Base-by-base conservation (phyloP, 2,113 vertebrate species). In the Orycteropus afer region DNA sequence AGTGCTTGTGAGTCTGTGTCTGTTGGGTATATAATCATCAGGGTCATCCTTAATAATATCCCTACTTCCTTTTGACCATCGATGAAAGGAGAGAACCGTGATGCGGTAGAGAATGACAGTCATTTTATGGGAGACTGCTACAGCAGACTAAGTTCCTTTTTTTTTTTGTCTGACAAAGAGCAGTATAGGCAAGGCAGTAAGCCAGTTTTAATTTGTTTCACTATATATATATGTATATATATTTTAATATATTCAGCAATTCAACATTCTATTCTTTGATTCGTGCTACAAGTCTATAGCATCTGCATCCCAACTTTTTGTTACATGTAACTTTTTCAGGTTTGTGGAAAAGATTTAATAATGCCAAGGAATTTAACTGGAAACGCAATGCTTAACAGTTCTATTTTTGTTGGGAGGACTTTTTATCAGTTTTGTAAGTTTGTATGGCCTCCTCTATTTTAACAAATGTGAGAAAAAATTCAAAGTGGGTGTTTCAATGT, bases 371-470 rank as follows among this genome's bases (percentile, higher is more conserved):
- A 95, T 84, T 92, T 53, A 94, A 91, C 69, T 89, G 47, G 37
- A 76, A 93, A 67, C 74, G 83, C 71, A 82, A 84, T 89, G 80
- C 93, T 83, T 93, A 32, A 57, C 89, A 95, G 49, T 74, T 86
- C 45, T 80, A 51, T 90, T 95, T 96, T 92, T 83, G 59, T 80
- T 93, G 23, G 57, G 63, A 96, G 78, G 82, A 85, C 25, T 51
- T 85, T n/a, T 83, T 40, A 69, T 85, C 81, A 81, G 82, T 97
- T 95, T 93, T 93, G 59, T 92, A 92, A 86, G 23, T 96, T 86
- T 97, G 78, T 76, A 69, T 93, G 88, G 93, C 95, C 95, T 97
- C 86, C 82, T 95, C 23, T 86, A 40, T 90, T 86, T 93, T 32
- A 65, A 84, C 81, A 90, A 94, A 90, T 74, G 76, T 84, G 86